These are phyloP conservation scores for Tiliacea aurago DNA, from an alignment of 2,888 invertebrate species.

Conservation along the genomic window DNA sequence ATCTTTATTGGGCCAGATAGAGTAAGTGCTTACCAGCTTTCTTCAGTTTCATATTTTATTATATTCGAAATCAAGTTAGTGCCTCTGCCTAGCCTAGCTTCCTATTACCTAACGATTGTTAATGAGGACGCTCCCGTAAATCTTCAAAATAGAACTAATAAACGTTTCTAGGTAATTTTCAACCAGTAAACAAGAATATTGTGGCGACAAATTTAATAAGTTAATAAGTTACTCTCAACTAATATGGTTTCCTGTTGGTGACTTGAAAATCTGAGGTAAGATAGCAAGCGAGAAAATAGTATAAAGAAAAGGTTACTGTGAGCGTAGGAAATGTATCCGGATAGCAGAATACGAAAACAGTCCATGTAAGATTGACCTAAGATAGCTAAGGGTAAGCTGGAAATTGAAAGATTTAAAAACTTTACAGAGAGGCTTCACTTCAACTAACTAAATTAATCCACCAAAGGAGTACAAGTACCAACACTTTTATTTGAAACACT, in stretches of 20 bases:
- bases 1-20: neutral
- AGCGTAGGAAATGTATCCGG: neutral
- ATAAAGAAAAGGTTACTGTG: too few relatives aligned
- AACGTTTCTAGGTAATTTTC: slow-evolving; percentile 15
- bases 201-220: slow-evolving; percentile 2
- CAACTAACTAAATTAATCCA: too few relatives aligned
- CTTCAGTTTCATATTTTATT: neutral
- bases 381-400: neutral
- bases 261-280: slow-evolving; percentile 8
- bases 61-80: neutral
- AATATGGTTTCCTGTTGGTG: slow-evolving; percentile 28
- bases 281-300: neutral
- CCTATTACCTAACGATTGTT: neutral
- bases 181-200: slow-evolving; percentile 9
- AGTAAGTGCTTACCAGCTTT: neutral
- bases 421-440: too few relatives aligned
- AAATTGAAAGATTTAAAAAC: neutral
- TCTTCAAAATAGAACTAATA: neutral
- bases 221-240: slow-evolving; percentile 27
- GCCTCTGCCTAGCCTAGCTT: neutral
- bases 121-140: neutral
- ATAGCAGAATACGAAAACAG: neutral
- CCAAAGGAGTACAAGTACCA: too few relatives aligned
- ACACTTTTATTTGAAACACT: too few relatives aligned
- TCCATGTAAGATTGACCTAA: neutral